phyloP scores from a whole-genome alignment of 2,797 vertebrate species.

The Ctenosaura bakeri region DNA sequence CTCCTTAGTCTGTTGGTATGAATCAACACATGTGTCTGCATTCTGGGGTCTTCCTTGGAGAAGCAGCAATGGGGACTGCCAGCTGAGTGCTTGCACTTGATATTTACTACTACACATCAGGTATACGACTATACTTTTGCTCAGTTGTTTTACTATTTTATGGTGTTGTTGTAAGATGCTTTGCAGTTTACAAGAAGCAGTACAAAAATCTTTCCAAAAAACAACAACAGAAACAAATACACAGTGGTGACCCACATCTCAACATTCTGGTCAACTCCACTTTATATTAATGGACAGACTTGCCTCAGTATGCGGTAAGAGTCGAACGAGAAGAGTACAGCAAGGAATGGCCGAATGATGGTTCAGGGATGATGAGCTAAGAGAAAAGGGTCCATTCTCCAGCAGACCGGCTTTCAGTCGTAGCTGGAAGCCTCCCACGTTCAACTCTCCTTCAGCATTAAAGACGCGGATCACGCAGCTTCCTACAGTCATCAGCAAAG shows the following conservation, averaged over 20 bases:
- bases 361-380: constrained; percentile 29
- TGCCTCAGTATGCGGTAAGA: constrained; percentile 56
- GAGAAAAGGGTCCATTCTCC: constrained; percentile 24
- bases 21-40: not conserved
- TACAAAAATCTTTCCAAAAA: not conserved
- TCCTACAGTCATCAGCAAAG: constrained; percentile 34
- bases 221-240: not conserved
- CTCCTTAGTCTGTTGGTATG: not conserved
- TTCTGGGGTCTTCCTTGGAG: not conserved
- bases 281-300: not conserved
- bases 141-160: not conserved
- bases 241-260: not conserved
- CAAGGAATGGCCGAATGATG: constrained; percentile 49
- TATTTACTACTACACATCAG: not conserved
- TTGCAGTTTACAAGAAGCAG: not conserved
- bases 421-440: constrained; percentile 64
- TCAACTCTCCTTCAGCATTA: constrained; percentile 53
- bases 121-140: not conserved
- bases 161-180: not conserved
- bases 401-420: constrained; percentile 50
- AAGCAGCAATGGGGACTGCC: not conserved
- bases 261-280: not conserved
- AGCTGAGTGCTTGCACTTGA: not conserved
- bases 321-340: constrained; percentile 56
- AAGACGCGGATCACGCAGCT: constrained; percentile 50